Evolutionary conservation across 1,140 invertebrate genomes (phyloP).

Genomic region (Metopolophium dirhodum): DNA sequence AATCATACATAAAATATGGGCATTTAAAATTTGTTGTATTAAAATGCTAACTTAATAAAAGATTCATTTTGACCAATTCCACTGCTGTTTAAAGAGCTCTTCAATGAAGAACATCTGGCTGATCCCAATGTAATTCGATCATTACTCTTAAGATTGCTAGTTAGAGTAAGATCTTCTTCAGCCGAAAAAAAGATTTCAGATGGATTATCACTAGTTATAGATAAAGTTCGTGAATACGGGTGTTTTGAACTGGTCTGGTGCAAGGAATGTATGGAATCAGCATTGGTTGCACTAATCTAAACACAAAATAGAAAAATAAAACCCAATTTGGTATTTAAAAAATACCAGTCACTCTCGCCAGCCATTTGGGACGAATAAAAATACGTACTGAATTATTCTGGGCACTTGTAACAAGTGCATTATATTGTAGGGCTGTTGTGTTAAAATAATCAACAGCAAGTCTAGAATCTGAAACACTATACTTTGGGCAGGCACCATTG

Average conservation of each 20-base stretch:
- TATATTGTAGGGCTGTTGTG: constrained; percentile 58
- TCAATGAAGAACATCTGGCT: constrained; percentile 35
- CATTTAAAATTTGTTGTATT: background rate
- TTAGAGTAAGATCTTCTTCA: constrained; percentile 77
- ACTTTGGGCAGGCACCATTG: constrained; percentile 66
- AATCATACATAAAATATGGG: background rate
- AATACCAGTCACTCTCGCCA: background rate
- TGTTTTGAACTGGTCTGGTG: constrained; percentile 43
- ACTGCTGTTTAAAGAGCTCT: constrained; percentile 37
- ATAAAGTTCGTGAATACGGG: constrained; percentile 73
- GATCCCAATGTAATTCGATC: constrained; percentile 15
- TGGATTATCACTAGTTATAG: constrained; percentile 86
- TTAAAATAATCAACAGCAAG: constrained; percentile 75
- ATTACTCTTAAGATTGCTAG: constrained; percentile 7
- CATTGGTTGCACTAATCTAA: constrained; percentile 17
- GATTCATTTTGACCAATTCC: constrained; percentile 42
- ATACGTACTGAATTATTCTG: constrained; percentile 54
- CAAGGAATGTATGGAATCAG: constrained; percentile 41
- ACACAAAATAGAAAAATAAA: constrained; percentile 28
- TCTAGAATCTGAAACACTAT: constrained; percentile 81
- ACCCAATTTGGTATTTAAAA: background rate
- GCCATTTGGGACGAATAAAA: constrained; percentile 44
- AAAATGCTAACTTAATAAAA: constrained; percentile 42
- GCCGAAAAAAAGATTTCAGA: constrained; percentile 90
- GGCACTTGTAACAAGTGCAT: background rate